Percentiles rank a stretch among this genome's conserved stretches.
Conservation (phyloP, 2,888 invertebrate species). For the Invenusta paracnida region DNA sequence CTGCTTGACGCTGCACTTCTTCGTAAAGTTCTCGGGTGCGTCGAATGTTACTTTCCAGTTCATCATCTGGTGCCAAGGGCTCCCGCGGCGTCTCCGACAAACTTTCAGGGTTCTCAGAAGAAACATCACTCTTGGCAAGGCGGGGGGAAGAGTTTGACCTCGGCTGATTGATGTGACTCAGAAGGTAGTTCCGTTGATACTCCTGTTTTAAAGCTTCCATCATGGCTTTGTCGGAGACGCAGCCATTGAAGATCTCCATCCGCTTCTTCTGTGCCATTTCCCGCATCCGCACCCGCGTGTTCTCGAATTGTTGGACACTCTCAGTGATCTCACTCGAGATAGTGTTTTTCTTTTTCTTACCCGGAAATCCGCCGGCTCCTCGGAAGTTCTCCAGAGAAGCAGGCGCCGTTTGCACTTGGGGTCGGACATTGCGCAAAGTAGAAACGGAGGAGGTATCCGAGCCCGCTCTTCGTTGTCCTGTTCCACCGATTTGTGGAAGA, state of each 20-base stretch:
- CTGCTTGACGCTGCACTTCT: slow-evolving; percentile 38
- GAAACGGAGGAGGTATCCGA: background rate
- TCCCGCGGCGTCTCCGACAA: background rate
- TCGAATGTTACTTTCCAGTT: background rate
- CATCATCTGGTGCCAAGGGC: background rate
- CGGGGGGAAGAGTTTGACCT: background rate
- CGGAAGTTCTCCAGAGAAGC: background rate
- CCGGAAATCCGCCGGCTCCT: background rate
- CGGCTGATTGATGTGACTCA: background rate
- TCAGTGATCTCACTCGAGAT: background rate
- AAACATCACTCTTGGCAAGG: background rate
- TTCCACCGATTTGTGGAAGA: background rate
- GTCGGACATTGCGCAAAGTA: background rate
- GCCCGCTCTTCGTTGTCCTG: background rate
- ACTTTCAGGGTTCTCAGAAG: background rate
- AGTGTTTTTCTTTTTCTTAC: background rate
- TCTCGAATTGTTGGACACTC: slow-evolving; percentile 31
- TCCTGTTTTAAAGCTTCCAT: slow-evolving; percentile 20
- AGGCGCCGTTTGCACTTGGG: background rate
- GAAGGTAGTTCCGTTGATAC: slow-evolving; percentile 37
- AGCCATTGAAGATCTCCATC: slow-evolving; percentile 9
- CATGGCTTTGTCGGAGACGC: slow-evolving; percentile 36
- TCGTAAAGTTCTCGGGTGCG: slow-evolving; percentile 24
- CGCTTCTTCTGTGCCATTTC: slow-evolving; percentile 21
- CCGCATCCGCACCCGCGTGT: background rate